phyloP scores from a whole-genome alignment of 2,113 vertebrate species.

The Plecotus auritus region DNA sequence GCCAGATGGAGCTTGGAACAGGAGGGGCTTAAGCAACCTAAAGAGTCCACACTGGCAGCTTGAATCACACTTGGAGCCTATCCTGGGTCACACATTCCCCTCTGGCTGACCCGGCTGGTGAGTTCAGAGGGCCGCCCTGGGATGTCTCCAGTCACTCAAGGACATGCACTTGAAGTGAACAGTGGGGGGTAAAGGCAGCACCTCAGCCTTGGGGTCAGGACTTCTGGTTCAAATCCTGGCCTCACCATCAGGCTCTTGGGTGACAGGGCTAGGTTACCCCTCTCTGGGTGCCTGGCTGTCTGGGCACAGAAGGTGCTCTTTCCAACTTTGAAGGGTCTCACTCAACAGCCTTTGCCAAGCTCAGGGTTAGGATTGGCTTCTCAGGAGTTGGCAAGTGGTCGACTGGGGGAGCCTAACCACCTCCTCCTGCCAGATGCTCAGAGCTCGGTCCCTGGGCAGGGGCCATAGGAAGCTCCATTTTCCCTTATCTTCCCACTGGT shows the following conservation, averaged over 20 bases:
- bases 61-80: not conserved
- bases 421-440: not conserved
- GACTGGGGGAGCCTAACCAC: not conserved
- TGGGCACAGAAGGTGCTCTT: not conserved
- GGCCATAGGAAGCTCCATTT: not conserved
- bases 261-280: not conserved
- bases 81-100: not conserved
- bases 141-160: not conserved
- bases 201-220: not conserved
- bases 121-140: slow-evolving; percentile 1
- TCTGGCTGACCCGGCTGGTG: slow-evolving; percentile 17
- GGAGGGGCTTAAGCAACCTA: not conserved
- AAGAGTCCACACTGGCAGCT: not conserved
- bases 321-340: not conserved
- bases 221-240: not conserved
- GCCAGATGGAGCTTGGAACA: not conserved
- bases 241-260: not conserved
- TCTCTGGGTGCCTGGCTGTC: rapidly evolving
- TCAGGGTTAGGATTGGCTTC: not conserved
- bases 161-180: not conserved
- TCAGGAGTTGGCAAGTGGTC: not conserved
- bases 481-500: not conserved
- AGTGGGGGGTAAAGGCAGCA: not conserved
- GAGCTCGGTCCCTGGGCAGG: not conserved
- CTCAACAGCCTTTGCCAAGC: not conserved